Conservation (phyloP, 1,140 invertebrate species). For the Colletes latitarsis region DNA sequence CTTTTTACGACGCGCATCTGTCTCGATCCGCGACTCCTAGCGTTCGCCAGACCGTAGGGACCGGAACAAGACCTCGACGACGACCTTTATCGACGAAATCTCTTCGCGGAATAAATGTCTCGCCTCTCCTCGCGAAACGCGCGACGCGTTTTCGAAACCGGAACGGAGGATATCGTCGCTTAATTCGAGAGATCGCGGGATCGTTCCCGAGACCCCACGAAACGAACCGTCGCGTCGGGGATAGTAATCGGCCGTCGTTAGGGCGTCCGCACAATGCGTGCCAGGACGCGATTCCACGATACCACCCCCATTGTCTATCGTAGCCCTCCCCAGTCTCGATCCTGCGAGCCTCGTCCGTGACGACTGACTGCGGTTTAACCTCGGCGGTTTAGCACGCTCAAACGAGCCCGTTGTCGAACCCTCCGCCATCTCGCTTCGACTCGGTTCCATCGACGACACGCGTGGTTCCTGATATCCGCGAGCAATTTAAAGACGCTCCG, state of each 20-base stretch:
- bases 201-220: constrained; percentile 47
- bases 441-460: background rate
- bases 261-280: constrained; percentile 76
- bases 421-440: constrained; percentile 16
- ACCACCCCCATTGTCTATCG: constrained; percentile 78
- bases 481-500: constrained; percentile 36
- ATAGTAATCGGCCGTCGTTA: constrained; percentile 77
- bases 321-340: constrained; percentile 58
- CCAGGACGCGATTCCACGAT: constrained; percentile 77
- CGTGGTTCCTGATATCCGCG: constrained; percentile 17
- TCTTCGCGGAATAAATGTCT: constrained; percentile 16
- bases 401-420: constrained; percentile 73
- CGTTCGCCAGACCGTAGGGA: no score
- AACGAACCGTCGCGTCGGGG: constrained; percentile 51
- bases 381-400: constrained; percentile 76
- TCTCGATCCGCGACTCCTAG: background rate
- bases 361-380: constrained; percentile 77
- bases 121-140: background rate
- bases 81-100: background rate
- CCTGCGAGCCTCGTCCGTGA: constrained; percentile 66
- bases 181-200: constrained; percentile 60
- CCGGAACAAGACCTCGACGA: background rate
- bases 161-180: constrained; percentile 17
- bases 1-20: constrained; percentile 23
- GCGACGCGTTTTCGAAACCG: constrained; percentile 5